Evolutionary conservation across 2,113 vertebrate genomes (phyloP), one percentile per base, ranked within the genome.

Genomic region (Myxocyprinus asiaticus): DNA sequence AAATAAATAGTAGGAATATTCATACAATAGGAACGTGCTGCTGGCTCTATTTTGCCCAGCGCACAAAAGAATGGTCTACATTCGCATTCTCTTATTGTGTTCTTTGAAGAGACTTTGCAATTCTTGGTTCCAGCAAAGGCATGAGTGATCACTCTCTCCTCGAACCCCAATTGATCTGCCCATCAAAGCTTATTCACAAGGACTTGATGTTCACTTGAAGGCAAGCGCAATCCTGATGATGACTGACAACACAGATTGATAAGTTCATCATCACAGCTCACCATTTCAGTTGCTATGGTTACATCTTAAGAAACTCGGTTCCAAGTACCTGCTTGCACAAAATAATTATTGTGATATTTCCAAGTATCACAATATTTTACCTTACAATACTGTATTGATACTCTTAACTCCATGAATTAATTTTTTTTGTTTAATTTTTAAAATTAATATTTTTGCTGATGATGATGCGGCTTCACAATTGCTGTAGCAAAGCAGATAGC

Each of bases 141-240:
- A 6, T 5, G 5, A 45, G 53, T 0, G 42, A 72, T 45, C 5
- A 5, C 42, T 15, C 12, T 58, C 7, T 9, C 69, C 69, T 59
- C 17, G 68, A 71, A 58, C 8, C 7, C n/a, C 53, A 9, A 45
- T 45, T 45, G 14, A 56, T 56, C 9, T 11, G 7, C 43, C 42
- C 14, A 45, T 72, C 53, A 72, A n/a, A 72, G 69, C 53, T 72
- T 33, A 17, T 59, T 72, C 43, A 59, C 51, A n/a, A n/a, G 22
- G 69, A 44, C 69, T 44, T 7, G n/a, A 73, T 43, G 69, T 59
- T 72, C n/a, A 58, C 42, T 72, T 59, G 53, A 44, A 53, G 42
- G 14, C 51, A 15, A 44, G 9, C 11, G 43, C 5, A 9, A 44
- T 48, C 56, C 43, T 73, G 71, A 62, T 44, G 56, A 3, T 59